Conservation (phyloP, 2,888 invertebrate genomes). For the Yponomeuta evonymella region DNA sequence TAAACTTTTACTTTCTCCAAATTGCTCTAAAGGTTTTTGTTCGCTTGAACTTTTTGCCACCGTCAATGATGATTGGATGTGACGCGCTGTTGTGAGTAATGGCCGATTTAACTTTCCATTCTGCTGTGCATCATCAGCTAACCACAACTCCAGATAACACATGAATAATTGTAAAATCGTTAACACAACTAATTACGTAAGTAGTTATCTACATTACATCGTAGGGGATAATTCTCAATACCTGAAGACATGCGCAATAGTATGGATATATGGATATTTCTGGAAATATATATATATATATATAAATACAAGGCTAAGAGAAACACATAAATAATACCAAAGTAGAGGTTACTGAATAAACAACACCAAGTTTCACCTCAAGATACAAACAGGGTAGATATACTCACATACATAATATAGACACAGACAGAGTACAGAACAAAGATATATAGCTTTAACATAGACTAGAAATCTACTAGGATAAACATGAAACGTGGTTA, state of each 20-base stretch:
- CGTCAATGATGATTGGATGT: neutral
- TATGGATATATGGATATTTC: too few relatives aligned
- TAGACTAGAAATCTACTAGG: neutral
- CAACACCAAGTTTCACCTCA: too few relatives aligned
- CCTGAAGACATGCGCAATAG: too few relatives aligned
- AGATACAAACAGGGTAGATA: too few relatives aligned
- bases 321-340: too few relatives aligned
- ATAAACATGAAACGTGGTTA: neutral
- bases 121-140: neutral
- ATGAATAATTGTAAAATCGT: neutral
- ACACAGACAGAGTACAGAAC: too few relatives aligned
- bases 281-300: too few relatives aligned
- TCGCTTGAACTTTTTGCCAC: conserved; percentile 9
- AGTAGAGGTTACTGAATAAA: too few relatives aligned
- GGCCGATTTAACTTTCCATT: conserved; percentile 6
- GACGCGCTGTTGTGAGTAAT: conserved; percentile 7
- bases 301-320: too few relatives aligned
- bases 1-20: conserved; percentile 18
- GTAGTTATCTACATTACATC: neutral
- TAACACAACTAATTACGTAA: neutral
- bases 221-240: neutral
- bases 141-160: neutral
- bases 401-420: too few relatives aligned
- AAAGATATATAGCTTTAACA: neutral
- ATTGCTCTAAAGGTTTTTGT: conserved; percentile 8